Percentiles rank a stretch among this genome's conserved stretches.
Evolutionary conservation across 2,888 invertebrate species (phyloP).

Genomic region (Cantharis rufa): DNA sequence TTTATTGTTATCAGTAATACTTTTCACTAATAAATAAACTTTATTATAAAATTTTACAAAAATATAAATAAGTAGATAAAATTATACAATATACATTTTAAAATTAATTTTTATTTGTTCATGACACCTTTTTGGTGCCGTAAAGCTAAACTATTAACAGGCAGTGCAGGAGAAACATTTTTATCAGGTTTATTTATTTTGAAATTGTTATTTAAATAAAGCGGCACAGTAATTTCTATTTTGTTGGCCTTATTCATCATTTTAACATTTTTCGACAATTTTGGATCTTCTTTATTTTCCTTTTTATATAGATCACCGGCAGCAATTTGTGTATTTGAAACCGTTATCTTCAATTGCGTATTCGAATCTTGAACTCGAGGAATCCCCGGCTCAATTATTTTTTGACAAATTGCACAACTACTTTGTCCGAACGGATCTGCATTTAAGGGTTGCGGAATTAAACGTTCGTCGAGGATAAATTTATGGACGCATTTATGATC

Average conservation of each 20-base stretch:
- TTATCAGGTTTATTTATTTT: neutral
- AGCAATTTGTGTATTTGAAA: neutral
- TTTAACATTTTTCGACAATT: neutral
- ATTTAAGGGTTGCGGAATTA: conserved; percentile 59
- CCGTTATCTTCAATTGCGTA: neutral
- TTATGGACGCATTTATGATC: conserved; percentile 59
- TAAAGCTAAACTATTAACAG: conserved; percentile 32
- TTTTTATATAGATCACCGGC: neutral
- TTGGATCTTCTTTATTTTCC: neutral
- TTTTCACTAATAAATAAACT: too few relatives aligned
- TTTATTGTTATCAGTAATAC: too few relatives aligned
- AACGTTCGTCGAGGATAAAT: conserved; percentile 60
- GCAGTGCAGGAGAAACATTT: neutral
- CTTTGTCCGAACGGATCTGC: conserved; percentile 54
- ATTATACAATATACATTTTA: neutral
- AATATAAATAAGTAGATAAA: neutral
- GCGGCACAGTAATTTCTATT: conserved; percentile 24
- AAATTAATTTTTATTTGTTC: neutral
- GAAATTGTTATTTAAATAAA: neutral
- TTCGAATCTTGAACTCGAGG: neutral
- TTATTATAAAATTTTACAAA: neutral
- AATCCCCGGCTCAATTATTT: neutral
- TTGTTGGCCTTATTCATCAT: conserved; percentile 8
- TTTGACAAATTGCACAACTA: conserved; percentile 56
- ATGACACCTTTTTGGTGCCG: conserved; percentile 34